Conservation (phyloP, 2,888 invertebrate genomes). For the Temnothorax unifasciatus region DNA sequence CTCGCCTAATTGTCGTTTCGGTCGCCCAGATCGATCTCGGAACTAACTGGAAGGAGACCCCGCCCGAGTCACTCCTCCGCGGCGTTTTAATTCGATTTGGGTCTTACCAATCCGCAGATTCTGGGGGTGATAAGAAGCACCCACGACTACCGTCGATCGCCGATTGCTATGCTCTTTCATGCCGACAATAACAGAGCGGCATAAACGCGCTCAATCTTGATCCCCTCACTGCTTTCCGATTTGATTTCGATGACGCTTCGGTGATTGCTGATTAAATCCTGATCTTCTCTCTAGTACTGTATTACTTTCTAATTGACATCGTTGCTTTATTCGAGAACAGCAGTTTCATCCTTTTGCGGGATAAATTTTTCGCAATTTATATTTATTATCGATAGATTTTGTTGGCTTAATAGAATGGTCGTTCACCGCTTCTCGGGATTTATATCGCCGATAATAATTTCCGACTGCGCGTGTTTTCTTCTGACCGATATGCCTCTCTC, state of each 20-base stretch:
- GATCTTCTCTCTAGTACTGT: neutral
- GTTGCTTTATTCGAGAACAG: neutral
- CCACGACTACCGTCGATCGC: slow-evolving; percentile 37
- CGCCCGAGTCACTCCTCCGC: slow-evolving; percentile 52
- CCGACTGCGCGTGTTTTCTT: slow-evolving; percentile 13
- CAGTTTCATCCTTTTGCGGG: neutral
- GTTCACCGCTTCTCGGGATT: neutral
- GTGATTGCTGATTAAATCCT: slow-evolving; percentile 28
- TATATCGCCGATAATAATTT: slow-evolving; percentile 6
- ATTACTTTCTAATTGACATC: neutral
- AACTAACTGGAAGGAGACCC: slow-evolving; percentile 72
- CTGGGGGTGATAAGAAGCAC: slow-evolving; percentile 75
- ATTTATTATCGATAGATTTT: neutral
- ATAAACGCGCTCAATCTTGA: slow-evolving; percentile 31
- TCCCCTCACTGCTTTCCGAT: slow-evolving; percentile 11
- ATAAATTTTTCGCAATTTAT: neutral
- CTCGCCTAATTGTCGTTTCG: slow-evolving; percentile 67
- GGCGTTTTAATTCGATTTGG: slow-evolving; percentile 76
- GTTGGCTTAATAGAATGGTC: neutral
- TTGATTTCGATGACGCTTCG: slow-evolving; percentile 39
- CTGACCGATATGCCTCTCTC: slow-evolving; percentile 10
- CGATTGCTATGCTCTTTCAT: slow-evolving; percentile 28
- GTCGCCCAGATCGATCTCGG: slow-evolving; percentile 58
- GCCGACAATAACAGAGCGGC: slow-evolving; percentile 29
- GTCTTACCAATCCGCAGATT: slow-evolving; percentile 69